A percentile compares a stretch with the other conserved stretches of the same genome.
These are phyloP conservation scores for Vulpes vulpes DNA, from an alignment of 2,113 vertebrate genomes.

Conservation along the genomic window DNA sequence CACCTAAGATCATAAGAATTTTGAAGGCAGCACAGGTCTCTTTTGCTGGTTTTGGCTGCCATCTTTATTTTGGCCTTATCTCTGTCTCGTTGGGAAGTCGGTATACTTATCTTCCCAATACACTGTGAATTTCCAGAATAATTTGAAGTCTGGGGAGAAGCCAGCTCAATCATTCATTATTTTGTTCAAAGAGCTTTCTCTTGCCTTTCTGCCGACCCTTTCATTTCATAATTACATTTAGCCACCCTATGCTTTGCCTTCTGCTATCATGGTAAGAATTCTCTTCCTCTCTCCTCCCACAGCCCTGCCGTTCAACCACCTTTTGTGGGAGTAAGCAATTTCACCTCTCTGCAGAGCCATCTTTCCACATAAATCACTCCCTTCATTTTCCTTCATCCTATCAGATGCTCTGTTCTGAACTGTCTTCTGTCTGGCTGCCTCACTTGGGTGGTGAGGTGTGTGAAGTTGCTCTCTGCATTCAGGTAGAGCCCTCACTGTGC, in stretches of 20 bases:
- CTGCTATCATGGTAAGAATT: neutral
- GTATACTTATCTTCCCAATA: neutral
- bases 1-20: neutral
- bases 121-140: neutral
- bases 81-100: neutral
- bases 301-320: neutral
- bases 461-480: neutral
- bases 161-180: neutral
- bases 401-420: neutral
- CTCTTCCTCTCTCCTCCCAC: neutral
- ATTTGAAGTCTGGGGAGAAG: neutral
- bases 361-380: neutral
- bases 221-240: neutral
- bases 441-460: neutral
- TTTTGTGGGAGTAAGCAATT: neutral
- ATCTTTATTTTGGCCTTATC: neutral
- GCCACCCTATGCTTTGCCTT: neutral
- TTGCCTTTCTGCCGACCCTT: neutral
- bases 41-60: neutral
- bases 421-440: neutral
- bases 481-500: neutral
- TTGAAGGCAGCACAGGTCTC: neutral
- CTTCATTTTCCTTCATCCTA: neutral
- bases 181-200: neutral
- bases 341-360: neutral